Evolutionary conservation across 2,113 vertebrate genomes (phyloP).

Genomic region (Arenaria interpres): DNA sequence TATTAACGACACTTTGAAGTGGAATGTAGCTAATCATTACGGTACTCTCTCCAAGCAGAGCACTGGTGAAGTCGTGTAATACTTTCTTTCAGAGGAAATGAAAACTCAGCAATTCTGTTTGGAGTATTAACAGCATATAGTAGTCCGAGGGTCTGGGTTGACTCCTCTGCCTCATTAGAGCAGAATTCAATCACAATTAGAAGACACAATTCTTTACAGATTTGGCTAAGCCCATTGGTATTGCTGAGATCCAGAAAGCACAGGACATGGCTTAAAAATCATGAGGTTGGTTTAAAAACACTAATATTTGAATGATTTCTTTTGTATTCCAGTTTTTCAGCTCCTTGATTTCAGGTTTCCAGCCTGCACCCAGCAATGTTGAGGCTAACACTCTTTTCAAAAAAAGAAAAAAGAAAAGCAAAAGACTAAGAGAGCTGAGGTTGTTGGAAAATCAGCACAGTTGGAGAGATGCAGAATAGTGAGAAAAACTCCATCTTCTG

Average conservation of each 20-base stretch:
- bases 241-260: not conserved
- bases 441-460: not conserved
- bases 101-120: conserved; percentile 19
- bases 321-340: not conserved
- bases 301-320: not conserved
- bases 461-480: not conserved
- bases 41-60: not conserved
- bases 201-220: not conserved
- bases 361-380: not conserved
- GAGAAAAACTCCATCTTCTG: not conserved
- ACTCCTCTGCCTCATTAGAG: not conserved
- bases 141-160: not conserved
- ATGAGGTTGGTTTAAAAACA: not conserved
- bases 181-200: not conserved
- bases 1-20: conserved; percentile 22
- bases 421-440: not conserved
- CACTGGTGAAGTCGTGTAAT: not conserved
- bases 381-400: not conserved
- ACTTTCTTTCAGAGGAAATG: not conserved
- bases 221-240: not conserved
- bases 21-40: not conserved
- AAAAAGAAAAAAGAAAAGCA: not conserved
- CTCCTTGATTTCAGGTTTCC: not conserved
- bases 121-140: not conserved
- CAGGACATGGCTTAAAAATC: not conserved